These are phyloP conservation scores for Tethya wilhelma DNA, from an alignment of 37 sponge, comb jelly and placozoan species.

Conservation along the genomic window DNA sequence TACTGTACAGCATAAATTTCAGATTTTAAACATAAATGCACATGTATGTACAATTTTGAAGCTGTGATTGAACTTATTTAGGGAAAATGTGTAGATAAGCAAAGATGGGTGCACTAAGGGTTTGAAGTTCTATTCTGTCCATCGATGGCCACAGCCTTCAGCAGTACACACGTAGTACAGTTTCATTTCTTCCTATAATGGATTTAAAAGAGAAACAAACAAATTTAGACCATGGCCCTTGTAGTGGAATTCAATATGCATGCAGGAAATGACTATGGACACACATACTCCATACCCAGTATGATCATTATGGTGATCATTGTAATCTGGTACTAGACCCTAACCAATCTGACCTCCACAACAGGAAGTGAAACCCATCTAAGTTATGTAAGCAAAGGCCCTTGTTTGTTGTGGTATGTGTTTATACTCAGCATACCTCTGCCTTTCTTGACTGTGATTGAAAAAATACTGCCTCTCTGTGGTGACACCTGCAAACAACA, in stretches of 20 bases:
- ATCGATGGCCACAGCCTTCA: constrained; percentile 94
- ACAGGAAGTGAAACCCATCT: too few relatives aligned
- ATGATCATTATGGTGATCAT: too few relatives aligned
- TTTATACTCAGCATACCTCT: constrained; percentile 68
- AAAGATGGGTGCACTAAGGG: too few relatives aligned
- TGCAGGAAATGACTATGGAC: background rate
- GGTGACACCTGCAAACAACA: constrained; percentile 66
- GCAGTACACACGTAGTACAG: constrained; percentile 96
- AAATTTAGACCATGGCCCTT: background rate
- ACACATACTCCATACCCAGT: background rate
- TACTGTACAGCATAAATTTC: too few relatives aligned
- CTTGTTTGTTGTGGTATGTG: background rate
- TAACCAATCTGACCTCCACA: too few relatives aligned
- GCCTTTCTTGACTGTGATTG: constrained; percentile 92
- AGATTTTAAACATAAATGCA: too few relatives aligned
- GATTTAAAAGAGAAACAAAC: background rate
- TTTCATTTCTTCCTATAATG: constrained; percentile 89
- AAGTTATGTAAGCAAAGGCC: background rate
- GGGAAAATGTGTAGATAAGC: too few relatives aligned
- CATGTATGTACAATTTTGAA: too few relatives aligned
- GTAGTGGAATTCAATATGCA: background rate
- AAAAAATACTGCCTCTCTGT: constrained; percentile 96
- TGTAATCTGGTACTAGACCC: too few relatives aligned
- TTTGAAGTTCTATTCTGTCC: constrained; percentile 99
- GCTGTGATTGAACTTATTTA: too few relatives aligned